phyloP scores from a whole-genome alignment of 2,797 vertebrate genomes.

The Pelobates cultripes region DNA sequence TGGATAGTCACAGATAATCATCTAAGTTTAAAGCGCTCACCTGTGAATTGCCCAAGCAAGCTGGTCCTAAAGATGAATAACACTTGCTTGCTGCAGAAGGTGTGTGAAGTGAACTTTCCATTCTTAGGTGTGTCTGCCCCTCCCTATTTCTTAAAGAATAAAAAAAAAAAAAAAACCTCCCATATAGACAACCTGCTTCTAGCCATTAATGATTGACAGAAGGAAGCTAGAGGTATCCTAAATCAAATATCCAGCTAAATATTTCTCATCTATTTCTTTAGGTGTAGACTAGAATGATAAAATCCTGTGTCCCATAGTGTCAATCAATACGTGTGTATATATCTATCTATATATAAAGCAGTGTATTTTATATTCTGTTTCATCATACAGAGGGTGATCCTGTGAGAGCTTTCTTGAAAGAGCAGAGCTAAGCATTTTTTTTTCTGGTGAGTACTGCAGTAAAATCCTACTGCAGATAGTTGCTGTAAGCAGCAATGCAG shows the following conservation, averaged over 20 bases:
- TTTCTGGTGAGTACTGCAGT: neutral
- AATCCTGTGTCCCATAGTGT: no score
- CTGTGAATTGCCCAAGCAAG: constrained; percentile 21
- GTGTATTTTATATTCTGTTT: neutral
- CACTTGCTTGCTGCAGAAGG: neutral
- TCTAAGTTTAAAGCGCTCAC: constrained; percentile 17
- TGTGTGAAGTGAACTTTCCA: constrained; percentile 14
- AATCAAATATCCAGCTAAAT: neutral
- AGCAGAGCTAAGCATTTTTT: neutral
- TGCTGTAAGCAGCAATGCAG: neutral
- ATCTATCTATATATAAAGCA: neutral
- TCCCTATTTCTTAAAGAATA: constrained; percentile 50
- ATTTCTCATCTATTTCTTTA: neutral
- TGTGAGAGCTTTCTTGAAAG: neutral
- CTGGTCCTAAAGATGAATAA: constrained; percentile 21
- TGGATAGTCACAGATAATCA: no score
- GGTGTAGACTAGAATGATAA: neutral
- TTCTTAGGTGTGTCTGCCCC: constrained; percentile 58
- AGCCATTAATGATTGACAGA: constrained; percentile 60
- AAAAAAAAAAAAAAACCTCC: constrained; percentile 42
- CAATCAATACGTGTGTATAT: no score
- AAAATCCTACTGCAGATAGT: neutral
- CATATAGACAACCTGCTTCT: constrained; percentile 49
- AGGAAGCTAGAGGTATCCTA: constrained; percentile 50
- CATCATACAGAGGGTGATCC: neutral